phyloP scores from a whole-genome alignment of 1,140 invertebrate genomes.

The Helicoverpa armigera region DNA sequence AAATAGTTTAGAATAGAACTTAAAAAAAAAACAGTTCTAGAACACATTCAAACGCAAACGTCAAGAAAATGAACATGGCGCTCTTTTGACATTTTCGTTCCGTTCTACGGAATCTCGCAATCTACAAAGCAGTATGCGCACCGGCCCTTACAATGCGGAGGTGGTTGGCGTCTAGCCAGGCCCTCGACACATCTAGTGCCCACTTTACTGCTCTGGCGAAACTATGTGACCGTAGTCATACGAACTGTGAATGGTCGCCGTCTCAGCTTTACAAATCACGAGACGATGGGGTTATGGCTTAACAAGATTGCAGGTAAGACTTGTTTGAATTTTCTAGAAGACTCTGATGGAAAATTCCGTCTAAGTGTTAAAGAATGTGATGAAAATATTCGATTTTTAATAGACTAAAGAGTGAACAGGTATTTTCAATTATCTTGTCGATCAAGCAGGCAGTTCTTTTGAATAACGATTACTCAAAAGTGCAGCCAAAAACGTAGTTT shows the following conservation, averaged over 20 bases:
- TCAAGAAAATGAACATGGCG: neutral
- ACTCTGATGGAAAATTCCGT: too few species aligned
- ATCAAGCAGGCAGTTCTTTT: too few species aligned
- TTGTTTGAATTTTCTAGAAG: neutral
- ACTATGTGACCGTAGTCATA: conserved; percentile 56
- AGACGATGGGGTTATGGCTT: conserved; percentile 19
- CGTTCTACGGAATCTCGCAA: neutral
- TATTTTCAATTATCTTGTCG: too few species aligned
- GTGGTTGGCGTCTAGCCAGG: conserved; percentile 58
- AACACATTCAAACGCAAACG: neutral
- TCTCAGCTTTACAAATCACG: conserved; percentile 32
- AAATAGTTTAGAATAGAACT: too few species aligned
- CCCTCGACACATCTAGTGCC: conserved; percentile 60
- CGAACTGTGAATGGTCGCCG: conserved; percentile 41
- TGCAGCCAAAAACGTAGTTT: too few species aligned
- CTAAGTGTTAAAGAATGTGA: too few species aligned
- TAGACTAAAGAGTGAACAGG: too few species aligned
- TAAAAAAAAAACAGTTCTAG: too few species aligned
- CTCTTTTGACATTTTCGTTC: neutral
- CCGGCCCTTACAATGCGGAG: conserved; percentile 47
- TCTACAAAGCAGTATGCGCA: conserved; percentile 15
- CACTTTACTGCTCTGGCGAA: conserved; percentile 56
- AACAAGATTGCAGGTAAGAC: conserved; percentile 6
- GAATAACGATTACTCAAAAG: too few species aligned
- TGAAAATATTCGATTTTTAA: too few species aligned